Evolutionary conservation across 2,888 invertebrate genomes (phyloP).

Genomic region (Podotricha telesiphe): DNA sequence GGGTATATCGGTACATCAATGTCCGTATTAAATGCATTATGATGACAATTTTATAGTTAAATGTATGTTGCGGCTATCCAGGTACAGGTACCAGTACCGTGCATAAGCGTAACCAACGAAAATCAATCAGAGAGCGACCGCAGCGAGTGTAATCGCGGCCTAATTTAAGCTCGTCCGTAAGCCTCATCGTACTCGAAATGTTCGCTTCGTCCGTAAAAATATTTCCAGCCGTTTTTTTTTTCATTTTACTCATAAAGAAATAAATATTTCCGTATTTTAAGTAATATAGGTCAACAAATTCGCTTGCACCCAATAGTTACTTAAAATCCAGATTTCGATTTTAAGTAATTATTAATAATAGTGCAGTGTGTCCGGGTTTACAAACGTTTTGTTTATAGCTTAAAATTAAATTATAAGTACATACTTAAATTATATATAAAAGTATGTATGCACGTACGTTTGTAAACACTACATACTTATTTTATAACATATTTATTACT

Average conservation of each 20-base stretch:
- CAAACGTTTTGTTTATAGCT: not conserved
- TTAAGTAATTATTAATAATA: not conserved
- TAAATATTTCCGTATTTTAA: constrained; percentile 22
- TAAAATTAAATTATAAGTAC: not conserved
- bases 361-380: not conserved
- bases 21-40: constrained; percentile 11
- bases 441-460: no score
- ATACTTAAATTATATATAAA: no score
- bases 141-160: constrained; percentile 44
- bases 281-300: constrained; percentile 23
- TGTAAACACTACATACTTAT: no score
- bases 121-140: constrained; percentile 43
- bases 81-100: constrained; percentile 31
- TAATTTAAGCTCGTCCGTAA: constrained; percentile 42
- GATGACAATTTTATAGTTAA: constrained; percentile 26
- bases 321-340: constrained; percentile 14
- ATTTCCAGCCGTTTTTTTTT: constrained; percentile 28
- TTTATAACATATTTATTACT: no score
- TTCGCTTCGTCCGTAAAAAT: constrained; percentile 35
- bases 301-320: constrained; percentile 16
- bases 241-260: constrained; percentile 23
- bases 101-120: constrained; percentile 38
- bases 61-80: constrained; percentile 28
- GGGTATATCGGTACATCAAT: not conserved
- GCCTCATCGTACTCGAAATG: constrained; percentile 28